These are phyloP conservation scores for Ophioninae sp. DNA, from an alignment of 2,888 invertebrate species.

Conservation along the genomic window DNA sequence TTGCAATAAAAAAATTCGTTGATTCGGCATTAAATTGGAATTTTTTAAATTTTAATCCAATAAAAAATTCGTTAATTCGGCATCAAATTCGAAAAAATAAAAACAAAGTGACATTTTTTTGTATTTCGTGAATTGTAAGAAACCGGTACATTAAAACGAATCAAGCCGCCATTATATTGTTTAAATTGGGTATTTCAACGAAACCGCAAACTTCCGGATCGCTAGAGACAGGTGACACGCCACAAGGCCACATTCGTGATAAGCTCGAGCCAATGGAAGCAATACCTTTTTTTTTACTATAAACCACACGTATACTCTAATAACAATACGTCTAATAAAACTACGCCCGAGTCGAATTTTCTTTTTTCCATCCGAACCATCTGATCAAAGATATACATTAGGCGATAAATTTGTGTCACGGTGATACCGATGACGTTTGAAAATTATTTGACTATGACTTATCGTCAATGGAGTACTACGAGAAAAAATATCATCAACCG, in stretches of 20 bases:
- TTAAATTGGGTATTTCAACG: conserved; percentile 25
- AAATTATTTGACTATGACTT: conserved; percentile 41
- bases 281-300: conserved; percentile 2
- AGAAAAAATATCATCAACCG: conserved; percentile 4
- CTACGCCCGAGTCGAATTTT: neutral
- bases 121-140: neutral
- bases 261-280: conserved; percentile 20
- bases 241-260: conserved; percentile 51
- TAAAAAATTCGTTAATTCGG: no score
- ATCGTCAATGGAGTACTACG: conserved; percentile 25
- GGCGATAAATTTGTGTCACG: conserved; percentile 9
- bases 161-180: neutral
- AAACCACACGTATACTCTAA: neutral
- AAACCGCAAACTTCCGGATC: conserved; percentile 50
- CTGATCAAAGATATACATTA: conserved; percentile 15
- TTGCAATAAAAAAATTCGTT: no score
- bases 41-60: no score
- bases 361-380: neutral
- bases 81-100: neutral
- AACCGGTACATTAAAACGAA: neutral
- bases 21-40: no score
- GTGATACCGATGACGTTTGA: conserved; percentile 40
- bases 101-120: neutral
- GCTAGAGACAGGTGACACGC: conserved; percentile 9
- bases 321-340: neutral